Conservation (phyloP, 30 jellyfish, hydroid and myxozoan species). For the Clytia hemisphaerica region DNA sequence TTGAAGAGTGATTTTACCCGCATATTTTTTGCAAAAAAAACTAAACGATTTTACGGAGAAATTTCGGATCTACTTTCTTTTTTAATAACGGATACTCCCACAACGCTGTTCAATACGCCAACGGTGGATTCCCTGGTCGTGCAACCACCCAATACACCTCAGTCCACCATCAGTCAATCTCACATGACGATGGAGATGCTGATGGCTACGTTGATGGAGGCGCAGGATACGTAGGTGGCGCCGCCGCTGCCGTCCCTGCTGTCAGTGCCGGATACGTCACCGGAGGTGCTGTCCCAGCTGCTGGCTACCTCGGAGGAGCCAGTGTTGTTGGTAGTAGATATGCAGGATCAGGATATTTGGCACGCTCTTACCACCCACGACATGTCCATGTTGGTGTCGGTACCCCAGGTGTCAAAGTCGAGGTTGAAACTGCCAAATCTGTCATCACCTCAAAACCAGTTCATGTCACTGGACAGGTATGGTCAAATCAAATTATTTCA, state of each 20-base stretch:
- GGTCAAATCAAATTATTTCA: background rate
- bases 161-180: background rate
- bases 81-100: too few relatives aligned
- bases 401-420: constrained; percentile 78
- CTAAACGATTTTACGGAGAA: too few relatives aligned
- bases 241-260: background rate
- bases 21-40: too few relatives aligned
- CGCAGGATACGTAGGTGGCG: background rate
- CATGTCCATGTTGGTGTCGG: constrained; percentile 77
- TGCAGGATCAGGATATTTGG: background rate
- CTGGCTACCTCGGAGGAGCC: constrained; percentile 8
- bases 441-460: constrained; percentile 40
- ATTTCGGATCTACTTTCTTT: too few relatives aligned
- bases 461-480: constrained; percentile 61
- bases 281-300: background rate
- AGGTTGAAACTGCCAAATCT: constrained; percentile 68
- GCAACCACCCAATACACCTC: background rate
- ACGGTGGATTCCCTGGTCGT: too few relatives aligned
- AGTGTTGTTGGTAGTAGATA: background rate
- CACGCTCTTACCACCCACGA: constrained; percentile 28
- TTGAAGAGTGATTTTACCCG: too few relatives aligned
- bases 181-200: background rate
- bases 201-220: too few relatives aligned
- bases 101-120: too few relatives aligned
- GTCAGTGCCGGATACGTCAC: too few relatives aligned